Base-by-base conservation (phyloP, 2,797 vertebrate species). In the Channallabes apus region DNA sequence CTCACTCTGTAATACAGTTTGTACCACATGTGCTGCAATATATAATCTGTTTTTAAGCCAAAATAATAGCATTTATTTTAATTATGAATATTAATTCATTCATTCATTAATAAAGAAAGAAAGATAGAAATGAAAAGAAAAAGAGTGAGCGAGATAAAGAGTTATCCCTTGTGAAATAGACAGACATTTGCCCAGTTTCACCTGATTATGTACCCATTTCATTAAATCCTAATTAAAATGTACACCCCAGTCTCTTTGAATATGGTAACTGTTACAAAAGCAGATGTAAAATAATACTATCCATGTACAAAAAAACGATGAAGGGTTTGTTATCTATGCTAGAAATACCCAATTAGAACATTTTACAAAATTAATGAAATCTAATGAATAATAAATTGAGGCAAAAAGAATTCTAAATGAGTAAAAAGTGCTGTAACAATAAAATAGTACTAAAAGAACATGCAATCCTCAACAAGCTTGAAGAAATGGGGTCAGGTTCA, bases 311-410 rank as follows among this genome's bases (percentile, higher is more conserved):
- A 95, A 94, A 94, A 95, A 93, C 75, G 92, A 94, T 94, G 94
- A 94, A 94, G 93, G 93, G 88, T 82, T 61, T 89, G 90, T 91
- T 91, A 69, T 91, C 72, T 89, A 88, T 91, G 92, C 91, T 91
- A 92, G 91, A 93, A 91, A 93, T 92, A 92, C 93, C 92, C 93
- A 94, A 94, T 94, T 94, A 94, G 93, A 95, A 94, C 94, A 95
- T 95, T 96, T 96, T 95, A 94, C 94, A 96, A 96, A 96, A 96
- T 96, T 94, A 95, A 96, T 96, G 94, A 95, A 95, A 96, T 95
- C 94, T 95, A 96, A 95, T 96, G 94, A 96, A 96, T 96, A 94
- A 96, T 95, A 94, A 95, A 96, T 94, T 94, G 94, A 91, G 89
- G 89, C 89, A 88, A 92, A 92, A 95, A 92, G 92, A 96, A 95